Evolutionary conservation across 2,888 invertebrate species (phyloP).

Genomic region (Lomographa bimaculata): DNA sequence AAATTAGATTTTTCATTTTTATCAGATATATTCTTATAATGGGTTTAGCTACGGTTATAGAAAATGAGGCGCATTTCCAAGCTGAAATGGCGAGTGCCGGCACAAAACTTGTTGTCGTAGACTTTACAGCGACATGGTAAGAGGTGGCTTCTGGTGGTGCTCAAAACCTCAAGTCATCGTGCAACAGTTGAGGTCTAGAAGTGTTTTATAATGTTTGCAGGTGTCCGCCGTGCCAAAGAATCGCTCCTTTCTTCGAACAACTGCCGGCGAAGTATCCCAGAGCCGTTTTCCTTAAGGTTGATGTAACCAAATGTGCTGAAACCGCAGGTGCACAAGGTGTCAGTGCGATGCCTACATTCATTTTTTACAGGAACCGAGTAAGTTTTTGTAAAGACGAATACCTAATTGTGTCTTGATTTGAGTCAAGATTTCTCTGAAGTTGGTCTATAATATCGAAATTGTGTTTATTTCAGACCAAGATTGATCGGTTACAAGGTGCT

Average conservation of each 20-base stretch:
- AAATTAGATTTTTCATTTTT: slow-evolving; percentile 36
- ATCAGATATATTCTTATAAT: slow-evolving; percentile 49
- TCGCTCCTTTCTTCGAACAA: slow-evolving; percentile 96
- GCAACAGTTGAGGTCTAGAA: slow-evolving; percentile 29
- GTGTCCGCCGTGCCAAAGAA: slow-evolving; percentile 98
- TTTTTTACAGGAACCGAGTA: slow-evolving; percentile 94
- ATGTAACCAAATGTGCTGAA: slow-evolving; percentile 96
- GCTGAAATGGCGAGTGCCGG: slow-evolving; percentile 93
- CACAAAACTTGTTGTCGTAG: slow-evolving; percentile 94
- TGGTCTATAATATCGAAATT: too few species aligned
- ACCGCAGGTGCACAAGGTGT: slow-evolving; percentile 95
- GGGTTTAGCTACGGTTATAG: slow-evolving; percentile 86
- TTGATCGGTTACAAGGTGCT: slow-evolving; percentile 95
- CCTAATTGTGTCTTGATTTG: not conserved
- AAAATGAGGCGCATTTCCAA: slow-evolving; percentile 92
- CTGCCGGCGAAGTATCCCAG: slow-evolving; percentile 93
- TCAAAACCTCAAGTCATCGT: slow-evolving; percentile 67
- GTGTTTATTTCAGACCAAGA: slow-evolving; percentile 83
- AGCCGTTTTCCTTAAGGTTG: slow-evolving; percentile 96
- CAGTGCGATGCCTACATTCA: slow-evolving; percentile 98
- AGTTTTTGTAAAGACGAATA: slow-evolving; percentile 17
- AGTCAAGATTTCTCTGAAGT: too few species aligned
- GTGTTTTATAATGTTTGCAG: slow-evolving; percentile 66
- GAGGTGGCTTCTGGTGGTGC: slow-evolving; percentile 45
- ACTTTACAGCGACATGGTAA: slow-evolving; percentile 97